phyloP scores from a whole-genome alignment of 2,113 vertebrate genomes.

The Oreochromis aureus region DNA sequence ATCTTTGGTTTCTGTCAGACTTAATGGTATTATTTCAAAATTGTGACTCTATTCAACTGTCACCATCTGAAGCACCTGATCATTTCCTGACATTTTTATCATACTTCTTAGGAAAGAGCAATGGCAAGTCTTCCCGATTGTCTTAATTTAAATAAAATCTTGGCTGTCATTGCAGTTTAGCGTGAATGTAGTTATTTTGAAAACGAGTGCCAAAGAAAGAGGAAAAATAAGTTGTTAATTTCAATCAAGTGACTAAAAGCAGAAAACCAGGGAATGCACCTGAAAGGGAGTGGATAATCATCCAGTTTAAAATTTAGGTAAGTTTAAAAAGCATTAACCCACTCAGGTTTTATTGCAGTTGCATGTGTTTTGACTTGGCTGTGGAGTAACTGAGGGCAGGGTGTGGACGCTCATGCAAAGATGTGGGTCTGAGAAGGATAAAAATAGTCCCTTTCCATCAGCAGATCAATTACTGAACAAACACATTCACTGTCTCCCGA shows the following conservation, averaged over 20 bases:
- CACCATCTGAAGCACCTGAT: background rate
- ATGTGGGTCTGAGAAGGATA: background rate
- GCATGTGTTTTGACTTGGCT: background rate
- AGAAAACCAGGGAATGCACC: background rate
- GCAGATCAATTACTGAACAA: slow-evolving; percentile 15
- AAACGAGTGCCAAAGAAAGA: background rate
- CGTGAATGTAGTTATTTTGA: background rate
- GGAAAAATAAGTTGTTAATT: background rate
- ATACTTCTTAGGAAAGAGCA: background rate
- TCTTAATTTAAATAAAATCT: background rate
- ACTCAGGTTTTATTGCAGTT: background rate
- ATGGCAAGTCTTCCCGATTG: background rate
- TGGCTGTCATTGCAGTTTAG: background rate
- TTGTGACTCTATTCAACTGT: background rate
- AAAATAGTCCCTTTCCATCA: slow-evolving; percentile 31
- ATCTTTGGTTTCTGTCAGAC: background rate
- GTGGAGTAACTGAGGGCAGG: background rate
- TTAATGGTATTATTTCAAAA: background rate
- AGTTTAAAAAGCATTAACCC: background rate
- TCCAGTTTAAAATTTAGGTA: background rate
- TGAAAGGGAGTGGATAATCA: background rate
- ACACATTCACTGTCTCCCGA: slow-evolving; percentile 7
- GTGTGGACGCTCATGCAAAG: background rate
- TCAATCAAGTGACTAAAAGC: background rate
- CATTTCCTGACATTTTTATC: background rate